Evolutionary conservation across 2,113 vertebrate genomes (phyloP).

Genomic region (Cephalopterus ornatus): DNA sequence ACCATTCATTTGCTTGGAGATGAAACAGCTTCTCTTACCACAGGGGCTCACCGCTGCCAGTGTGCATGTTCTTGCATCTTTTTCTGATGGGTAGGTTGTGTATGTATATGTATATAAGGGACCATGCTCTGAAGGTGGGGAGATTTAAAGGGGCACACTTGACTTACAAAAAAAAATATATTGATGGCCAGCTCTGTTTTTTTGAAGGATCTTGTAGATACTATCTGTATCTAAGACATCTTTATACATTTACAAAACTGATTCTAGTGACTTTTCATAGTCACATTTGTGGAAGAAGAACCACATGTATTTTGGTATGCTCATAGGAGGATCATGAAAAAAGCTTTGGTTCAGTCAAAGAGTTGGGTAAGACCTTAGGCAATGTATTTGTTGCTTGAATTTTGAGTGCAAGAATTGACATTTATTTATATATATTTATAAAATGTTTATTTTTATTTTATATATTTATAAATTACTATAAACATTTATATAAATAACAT

Average conservation of each 20-base stretch:
- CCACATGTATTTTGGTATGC: background rate
- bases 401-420: background rate
- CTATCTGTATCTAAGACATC: background rate
- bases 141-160: background rate
- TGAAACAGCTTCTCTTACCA: background rate
- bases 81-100: background rate
- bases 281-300: background rate
- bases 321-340: background rate
- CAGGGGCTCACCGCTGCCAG: background rate
- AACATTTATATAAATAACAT: no score
- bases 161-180: background rate
- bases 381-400: background rate
- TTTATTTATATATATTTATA: background rate
- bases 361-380: background rate
- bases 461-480: no score
- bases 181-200: background rate
- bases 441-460: no score
- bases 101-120: fast-evolving
- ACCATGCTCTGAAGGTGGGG: background rate
- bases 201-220: background rate
- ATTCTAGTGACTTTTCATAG: background rate
- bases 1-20: background rate
- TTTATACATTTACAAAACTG: background rate
- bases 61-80: background rate
- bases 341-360: background rate